These are phyloP conservation scores for Colletes latitarsis DNA, from an alignment of 1,140 invertebrate genomes.

Conservation along the genomic window DNA sequence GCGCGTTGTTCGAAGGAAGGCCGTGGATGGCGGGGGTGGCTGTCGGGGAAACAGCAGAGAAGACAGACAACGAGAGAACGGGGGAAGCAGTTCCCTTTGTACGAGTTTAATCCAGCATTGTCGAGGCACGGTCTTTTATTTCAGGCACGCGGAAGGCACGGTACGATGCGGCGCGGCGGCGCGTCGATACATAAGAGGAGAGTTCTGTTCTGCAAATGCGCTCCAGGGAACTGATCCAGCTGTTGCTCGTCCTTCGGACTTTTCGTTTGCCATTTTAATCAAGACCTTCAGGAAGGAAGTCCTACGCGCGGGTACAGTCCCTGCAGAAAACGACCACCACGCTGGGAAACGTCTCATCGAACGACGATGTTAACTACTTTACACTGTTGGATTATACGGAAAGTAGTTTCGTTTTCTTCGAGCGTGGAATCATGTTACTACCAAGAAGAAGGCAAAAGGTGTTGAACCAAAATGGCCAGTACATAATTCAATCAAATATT, in stretches of 20 bases:
- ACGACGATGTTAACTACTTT: no score
- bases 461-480: no score
- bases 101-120: constrained; percentile 80
- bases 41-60: constrained; percentile 40
- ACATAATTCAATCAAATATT: no score
- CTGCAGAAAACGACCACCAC: constrained; percentile 24
- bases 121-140: constrained; percentile 77
- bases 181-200: constrained; percentile 79
- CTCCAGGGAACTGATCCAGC: constrained; percentile 81
- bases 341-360: no score
- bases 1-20: not conserved
- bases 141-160: constrained; percentile 68
- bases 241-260: constrained; percentile 77
- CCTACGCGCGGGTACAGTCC: constrained; percentile 69
- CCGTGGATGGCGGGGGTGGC: not conserved
- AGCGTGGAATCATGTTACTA: no score
- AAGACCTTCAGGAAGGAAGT: constrained; percentile 79
- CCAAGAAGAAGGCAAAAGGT: no score
- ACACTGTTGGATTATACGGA: no score
- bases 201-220: constrained; percentile 80
- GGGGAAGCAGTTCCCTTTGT: constrained; percentile 74
- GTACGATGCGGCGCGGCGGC: constrained; percentile 64
- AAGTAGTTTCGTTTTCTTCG: no score
- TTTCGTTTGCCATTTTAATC: constrained; percentile 81
- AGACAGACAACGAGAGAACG: constrained; percentile 54